A percentile compares a stretch with the other conserved stretches of the same genome.
Conservation (phyloP, 2,113 vertebrate genomes). For the Spilogale gracilis region DNA sequence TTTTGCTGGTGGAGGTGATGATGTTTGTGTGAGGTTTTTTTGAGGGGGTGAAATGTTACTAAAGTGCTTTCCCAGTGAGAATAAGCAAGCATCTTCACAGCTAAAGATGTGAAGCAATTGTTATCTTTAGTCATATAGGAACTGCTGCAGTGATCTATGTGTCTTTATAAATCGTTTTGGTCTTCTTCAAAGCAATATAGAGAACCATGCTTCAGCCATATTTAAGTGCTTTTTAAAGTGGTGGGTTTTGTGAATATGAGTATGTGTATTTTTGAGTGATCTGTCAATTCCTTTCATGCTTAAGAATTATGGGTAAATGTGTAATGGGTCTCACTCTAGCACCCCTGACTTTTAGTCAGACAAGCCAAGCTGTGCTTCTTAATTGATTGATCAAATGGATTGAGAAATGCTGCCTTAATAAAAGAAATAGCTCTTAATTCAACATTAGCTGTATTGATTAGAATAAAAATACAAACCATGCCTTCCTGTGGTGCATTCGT, state of each 20-base stretch:
- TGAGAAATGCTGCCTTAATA: conserved; percentile 31
- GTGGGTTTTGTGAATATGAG: not conserved
- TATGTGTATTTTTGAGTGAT: conserved; percentile 36
- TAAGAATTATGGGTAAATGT: conserved; percentile 50
- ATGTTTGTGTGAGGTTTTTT: not conserved
- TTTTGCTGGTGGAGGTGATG: not conserved
- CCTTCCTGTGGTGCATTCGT: conserved; percentile 37
- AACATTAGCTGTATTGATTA: conserved; percentile 48
- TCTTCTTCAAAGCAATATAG: conserved; percentile 34
- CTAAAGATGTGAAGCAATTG: not conserved
- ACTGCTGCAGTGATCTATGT: not conserved
- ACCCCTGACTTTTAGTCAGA: conserved; percentile 66
- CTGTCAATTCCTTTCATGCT: conserved; percentile 43
- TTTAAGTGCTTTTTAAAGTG: not conserved
- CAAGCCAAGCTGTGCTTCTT: not conserved
- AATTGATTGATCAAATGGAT: conserved; percentile 49
- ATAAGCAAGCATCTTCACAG: not conserved
- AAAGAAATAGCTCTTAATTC: conserved; percentile 60
- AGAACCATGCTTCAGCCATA: conserved; percentile 43
- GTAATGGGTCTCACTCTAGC: conserved; percentile 17
- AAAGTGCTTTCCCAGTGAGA: conserved; percentile 28
- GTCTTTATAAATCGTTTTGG: conserved; percentile 23
- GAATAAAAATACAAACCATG: conserved; percentile 54
- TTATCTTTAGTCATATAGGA: conserved; percentile 5
- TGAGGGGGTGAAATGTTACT: not conserved